Base-by-base conservation (phyloP, 2,888 invertebrate genomes). In the Agrotis puta region DNA sequence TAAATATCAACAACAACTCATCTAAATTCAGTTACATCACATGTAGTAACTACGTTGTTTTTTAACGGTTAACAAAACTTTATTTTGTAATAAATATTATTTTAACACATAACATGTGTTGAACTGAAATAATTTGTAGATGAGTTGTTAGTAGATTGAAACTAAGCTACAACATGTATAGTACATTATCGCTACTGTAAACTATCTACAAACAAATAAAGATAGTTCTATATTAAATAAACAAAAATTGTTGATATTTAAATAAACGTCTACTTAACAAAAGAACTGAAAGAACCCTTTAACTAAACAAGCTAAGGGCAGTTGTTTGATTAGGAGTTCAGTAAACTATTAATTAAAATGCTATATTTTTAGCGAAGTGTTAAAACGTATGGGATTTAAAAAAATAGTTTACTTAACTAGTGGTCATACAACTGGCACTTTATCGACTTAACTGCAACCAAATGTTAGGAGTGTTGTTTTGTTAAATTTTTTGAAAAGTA, bases 161-260 rank as follows among this genome's bases (percentile, higher is more conserved):
- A 47, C 22, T 14, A 53, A 53, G 18, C 74, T 64, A 64, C 33
- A 33, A 70, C 45, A 73, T 64, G 27, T n/a, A 71, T 2, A 20
- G 7, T 20, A 73, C 1, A 71, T 59, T 45, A 24, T 24, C 13
- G 20, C 54, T 50, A 75, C 33, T 11, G 33, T 65, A 56, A 56
- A 45, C 18, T 27, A 24, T 45, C 71, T 66, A 71, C 27, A 50
- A 56, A 56, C 9, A 50, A 50, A 33, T 22, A 22, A n/a, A 48
- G n/a, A 27, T 27, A 53, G 0, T 54, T 47, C 39, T 39, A 39
- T 1, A 74, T 16, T 1, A 24, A 51, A 62, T 45, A 70, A 73
- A 45, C 0, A 16, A 62, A 63, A 64, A 39, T 9, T 47, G 13
- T n/a, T 22, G 45, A 73, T 14, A 14, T n/a, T 43, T 18, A 4